These are phyloP conservation scores for Pachyuromys duprasi DNA, from an alignment of 2,797 vertebrate genomes.

Conservation along the genomic window DNA sequence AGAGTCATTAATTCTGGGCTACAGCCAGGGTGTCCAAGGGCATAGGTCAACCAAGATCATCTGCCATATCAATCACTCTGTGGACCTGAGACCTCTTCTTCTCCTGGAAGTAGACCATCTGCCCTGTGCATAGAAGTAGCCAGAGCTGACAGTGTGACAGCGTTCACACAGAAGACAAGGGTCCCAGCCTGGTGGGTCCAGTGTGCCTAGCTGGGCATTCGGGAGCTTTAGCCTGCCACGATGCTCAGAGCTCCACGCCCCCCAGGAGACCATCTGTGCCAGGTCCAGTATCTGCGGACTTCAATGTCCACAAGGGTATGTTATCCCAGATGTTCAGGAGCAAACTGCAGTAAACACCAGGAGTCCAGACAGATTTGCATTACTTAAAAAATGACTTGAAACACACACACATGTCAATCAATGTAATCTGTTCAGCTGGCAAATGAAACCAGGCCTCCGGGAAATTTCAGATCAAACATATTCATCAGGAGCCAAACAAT, in stretches of 20 bases:
- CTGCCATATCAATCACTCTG: neutral
- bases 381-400: slow-evolving; percentile 65
- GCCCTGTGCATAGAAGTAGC: neutral
- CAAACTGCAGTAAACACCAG: neutral
- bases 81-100: neutral
- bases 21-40: neutral
- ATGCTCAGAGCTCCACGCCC: neutral
- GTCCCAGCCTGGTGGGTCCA: neutral
- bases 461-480: slow-evolving; percentile 62
- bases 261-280: neutral
- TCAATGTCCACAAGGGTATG: neutral
- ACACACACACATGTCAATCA: slow-evolving; percentile 15
- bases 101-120: neutral
- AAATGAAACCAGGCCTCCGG: slow-evolving; percentile 49
- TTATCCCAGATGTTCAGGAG: neutral
- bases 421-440: slow-evolving; percentile 52
- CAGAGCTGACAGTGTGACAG: neutral
- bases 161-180: neutral
- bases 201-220: neutral
- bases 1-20: neutral
- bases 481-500: slow-evolving; percentile 9
- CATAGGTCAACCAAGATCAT: neutral
- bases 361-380: slow-evolving; percentile 6
- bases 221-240: neutral
- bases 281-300: neutral